Evolutionary conservation across 2,113 vertebrate genomes (phyloP).

Genomic region (Rhodinocichla rosea): DNA sequence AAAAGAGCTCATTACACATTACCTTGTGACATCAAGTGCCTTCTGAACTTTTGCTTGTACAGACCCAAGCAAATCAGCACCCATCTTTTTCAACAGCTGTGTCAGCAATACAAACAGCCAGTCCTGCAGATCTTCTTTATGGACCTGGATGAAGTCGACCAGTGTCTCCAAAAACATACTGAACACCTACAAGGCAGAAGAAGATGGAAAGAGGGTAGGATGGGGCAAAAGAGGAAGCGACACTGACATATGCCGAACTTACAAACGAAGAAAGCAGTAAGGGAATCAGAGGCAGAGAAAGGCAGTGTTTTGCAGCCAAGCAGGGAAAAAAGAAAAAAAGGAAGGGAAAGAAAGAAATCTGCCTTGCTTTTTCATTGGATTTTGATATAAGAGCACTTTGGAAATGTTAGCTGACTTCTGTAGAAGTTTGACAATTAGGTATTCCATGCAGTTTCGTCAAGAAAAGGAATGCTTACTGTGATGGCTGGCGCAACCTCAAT

Average conservation of each 20-base stretch:
- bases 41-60: slow-evolving; percentile 98
- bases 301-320: slow-evolving; percentile 80
- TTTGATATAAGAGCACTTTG: slow-evolving; percentile 64
- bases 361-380: slow-evolving; percentile 62
- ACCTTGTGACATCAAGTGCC: slow-evolving; percentile 95
- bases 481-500: slow-evolving; percentile 78
- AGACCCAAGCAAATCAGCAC: slow-evolving; percentile 94
- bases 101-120: slow-evolving; percentile 95
- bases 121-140: slow-evolving; percentile 95
- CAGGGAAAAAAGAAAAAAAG: neutral
- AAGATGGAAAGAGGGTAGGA: slow-evolving; percentile 40
- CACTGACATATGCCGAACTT: slow-evolving; percentile 55
- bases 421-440: slow-evolving; percentile 68
- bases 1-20: slow-evolving; percentile 72
- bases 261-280: slow-evolving; percentile 68
- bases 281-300: slow-evolving; percentile 74
- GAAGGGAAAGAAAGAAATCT: slow-evolving; percentile 9
- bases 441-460: slow-evolving; percentile 77
- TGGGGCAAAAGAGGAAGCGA: slow-evolving; percentile 65
- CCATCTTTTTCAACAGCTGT: slow-evolving; percentile 97
- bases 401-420: slow-evolving; percentile 59
- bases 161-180: slow-evolving; percentile 99
- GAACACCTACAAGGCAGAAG: slow-evolving; percentile 85
- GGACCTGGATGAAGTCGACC: slow-evolving; percentile 94
- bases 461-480: slow-evolving; percentile 74